A percentile compares a stretch with the other conserved stretches of the same genome.
phyloP scores from a whole-genome alignment of 2,888 invertebrate genomes.

The Ectropis crepuscularia region DNA sequence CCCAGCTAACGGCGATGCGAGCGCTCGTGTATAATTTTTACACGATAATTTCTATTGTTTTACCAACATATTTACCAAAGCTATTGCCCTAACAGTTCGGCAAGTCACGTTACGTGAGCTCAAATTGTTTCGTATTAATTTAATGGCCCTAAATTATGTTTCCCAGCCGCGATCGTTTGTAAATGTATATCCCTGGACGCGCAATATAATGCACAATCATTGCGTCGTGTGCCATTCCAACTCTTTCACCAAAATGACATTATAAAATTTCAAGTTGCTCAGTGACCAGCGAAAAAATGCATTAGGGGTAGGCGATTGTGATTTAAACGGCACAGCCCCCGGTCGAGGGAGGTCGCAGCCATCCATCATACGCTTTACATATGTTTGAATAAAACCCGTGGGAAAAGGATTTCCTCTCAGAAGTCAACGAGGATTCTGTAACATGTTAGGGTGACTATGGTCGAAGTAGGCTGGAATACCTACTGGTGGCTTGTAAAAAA shows the following conservation, averaged over 20 bases:
- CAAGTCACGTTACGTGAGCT: constrained; percentile 55
- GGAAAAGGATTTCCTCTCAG: constrained; percentile 85
- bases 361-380: constrained; percentile 86
- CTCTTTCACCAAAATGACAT: constrained; percentile 76
- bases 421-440: constrained; percentile 77
- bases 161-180: constrained; percentile 46
- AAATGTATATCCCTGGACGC: constrained; percentile 67
- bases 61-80: constrained; percentile 63
- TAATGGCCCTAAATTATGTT: constrained; percentile 39
- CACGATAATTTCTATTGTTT: constrained; percentile 62
- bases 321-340: constrained; percentile 79
- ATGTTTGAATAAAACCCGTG: constrained; percentile 86
- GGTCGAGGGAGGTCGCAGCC: constrained; percentile 71
- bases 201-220: constrained; percentile 78
- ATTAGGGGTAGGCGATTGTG: constrained; percentile 75
- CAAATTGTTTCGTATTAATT: constrained; percentile 56
- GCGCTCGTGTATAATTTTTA: constrained; percentile 56
- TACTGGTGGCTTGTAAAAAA: neutral
- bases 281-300: constrained; percentile 79
- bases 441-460: constrained; percentile 62
- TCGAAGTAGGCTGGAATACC: neutral
- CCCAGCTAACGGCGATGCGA: constrained; percentile 36
- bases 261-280: constrained; percentile 73
- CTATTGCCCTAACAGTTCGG: constrained; percentile 48
- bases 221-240: constrained; percentile 75